Evolutionary conservation across 2,113 vertebrate genomes (phyloP).

Genomic region (Dasyprocta punctata): DNA sequence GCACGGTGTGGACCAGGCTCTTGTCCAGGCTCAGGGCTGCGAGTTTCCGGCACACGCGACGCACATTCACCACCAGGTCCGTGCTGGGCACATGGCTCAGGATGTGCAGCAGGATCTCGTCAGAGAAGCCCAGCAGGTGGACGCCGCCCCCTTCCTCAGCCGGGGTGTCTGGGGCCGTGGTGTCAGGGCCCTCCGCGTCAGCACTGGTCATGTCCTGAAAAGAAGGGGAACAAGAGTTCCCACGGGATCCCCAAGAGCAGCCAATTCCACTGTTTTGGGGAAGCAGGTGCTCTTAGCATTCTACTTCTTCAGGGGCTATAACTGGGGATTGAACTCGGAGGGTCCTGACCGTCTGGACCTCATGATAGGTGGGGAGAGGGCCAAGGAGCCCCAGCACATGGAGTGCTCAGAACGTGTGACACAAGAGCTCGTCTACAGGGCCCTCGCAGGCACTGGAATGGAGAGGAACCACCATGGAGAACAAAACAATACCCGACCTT

Average conservation of each 20-base stretch:
- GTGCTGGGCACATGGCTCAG: constrained; percentile 92
- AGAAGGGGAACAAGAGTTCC: background rate
- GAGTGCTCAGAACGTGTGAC: background rate
- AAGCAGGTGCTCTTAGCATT: background rate
- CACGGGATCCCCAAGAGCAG: background rate
- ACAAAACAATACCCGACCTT: background rate
- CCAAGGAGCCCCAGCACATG: background rate
- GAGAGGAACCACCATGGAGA: background rate
- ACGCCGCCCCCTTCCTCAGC: constrained; percentile 49
- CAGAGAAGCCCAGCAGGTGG: constrained; percentile 94
- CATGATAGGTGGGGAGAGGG: background rate
- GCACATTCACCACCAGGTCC: constrained; percentile 93
- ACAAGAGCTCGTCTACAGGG: background rate
- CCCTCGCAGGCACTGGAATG: background rate
- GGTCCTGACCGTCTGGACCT: background rate
- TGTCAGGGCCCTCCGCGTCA: constrained; percentile 51
- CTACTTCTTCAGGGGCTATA: background rate
- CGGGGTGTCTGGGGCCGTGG: rapidly evolving
- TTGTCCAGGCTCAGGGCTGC: constrained; percentile 93
- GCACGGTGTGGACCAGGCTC: constrained; percentile 91
- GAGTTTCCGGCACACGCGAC: constrained; percentile 92
- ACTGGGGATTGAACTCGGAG: background rate
- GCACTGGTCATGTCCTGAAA: constrained; percentile 84
- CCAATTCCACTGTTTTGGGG: background rate
- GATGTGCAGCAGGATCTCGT: constrained; percentile 97